Base-by-base conservation (phyloP, 2,888 invertebrate species). In the Scaptomyza cyrtandrae region DNA sequence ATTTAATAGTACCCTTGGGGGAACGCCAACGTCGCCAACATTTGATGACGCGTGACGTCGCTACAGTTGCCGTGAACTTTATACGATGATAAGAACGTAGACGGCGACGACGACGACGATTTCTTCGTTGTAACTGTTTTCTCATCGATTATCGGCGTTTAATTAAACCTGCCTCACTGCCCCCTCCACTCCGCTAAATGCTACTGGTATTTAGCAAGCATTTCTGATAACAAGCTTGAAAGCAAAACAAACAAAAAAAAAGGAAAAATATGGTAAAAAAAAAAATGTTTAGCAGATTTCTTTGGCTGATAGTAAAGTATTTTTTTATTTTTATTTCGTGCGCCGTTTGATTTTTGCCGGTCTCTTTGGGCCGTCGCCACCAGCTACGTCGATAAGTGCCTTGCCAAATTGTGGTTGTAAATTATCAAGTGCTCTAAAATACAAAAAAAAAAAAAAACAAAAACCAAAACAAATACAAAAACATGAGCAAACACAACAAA, bases 171-270 rank as follows among this genome's bases (percentile, higher is more conserved):
- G 59, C 65, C 65, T 62, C 65, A 45, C 44, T 19, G 1, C 19
- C 35, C 61, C 37, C 19, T 43, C 29, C 48, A 33, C 44, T 16
- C 16, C 35, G 71, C 78, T 83, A 81, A 80, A 83, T 81, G 84
- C 84, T 84, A 86, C 84, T 81, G 86, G 84, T 86, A 83, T 84
- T 84, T 81, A 84, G 84, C 83, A 81, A 83, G 81, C 78, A 63
- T 79, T 77, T 41, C 69, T 65, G 82, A 84, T 84, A 82, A 76
- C 75, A 35, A 41, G 48, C 31, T 16, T 19, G 24, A 52, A 45
- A 54, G 43, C 52, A 55, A 58, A 44, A 35, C 55, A 43, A 58
- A 52, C 43, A 45, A 58, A 61, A 44, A 62, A 63, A 49, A n/a
- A n/a, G n/a, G n/a, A n/a, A 64, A 41, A 78, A 77, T 71, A 74